These are phyloP conservation scores for Acropternis orthonyx DNA, from an alignment of 2,797 vertebrate species.

Conservation along the genomic window DNA sequence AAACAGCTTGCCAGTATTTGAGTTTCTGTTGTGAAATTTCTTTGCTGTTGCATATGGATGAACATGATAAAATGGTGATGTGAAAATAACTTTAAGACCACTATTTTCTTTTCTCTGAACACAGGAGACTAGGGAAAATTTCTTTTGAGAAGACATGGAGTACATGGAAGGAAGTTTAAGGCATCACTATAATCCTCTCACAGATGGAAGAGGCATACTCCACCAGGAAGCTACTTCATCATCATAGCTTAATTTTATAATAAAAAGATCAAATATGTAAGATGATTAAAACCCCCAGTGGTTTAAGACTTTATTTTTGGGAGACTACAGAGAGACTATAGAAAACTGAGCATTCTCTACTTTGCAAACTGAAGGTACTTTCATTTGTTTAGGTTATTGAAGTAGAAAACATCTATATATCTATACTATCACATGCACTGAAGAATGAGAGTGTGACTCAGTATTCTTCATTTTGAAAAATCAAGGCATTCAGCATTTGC, in stretches of 20 bases:
- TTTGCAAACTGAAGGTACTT: background rate
- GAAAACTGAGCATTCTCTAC: background rate
- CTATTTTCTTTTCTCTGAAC: background rate
- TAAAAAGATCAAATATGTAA: background rate
- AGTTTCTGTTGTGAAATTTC: background rate
- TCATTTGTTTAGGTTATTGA: background rate
- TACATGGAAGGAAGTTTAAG: background rate
- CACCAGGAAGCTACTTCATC: background rate
- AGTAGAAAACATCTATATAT: background rate
- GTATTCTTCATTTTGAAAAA: background rate
- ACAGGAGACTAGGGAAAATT: background rate
- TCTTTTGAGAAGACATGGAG: background rate
- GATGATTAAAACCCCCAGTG: background rate
- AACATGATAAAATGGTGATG: background rate
- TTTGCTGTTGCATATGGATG: background rate
- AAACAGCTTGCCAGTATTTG: background rate
- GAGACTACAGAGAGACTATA: background rate
- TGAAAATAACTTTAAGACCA: background rate
- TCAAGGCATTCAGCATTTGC: background rate
- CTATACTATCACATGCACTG: fast-evolving
- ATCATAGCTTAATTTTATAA: background rate
- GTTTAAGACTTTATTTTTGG: background rate
- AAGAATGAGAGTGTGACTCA: background rate
- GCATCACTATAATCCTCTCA: background rate
- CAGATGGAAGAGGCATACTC: background rate